Evolutionary conservation across 1,140 invertebrate genomes (phyloP), one percentile per base, ranked within the genome.

Genomic region (Drosophila dunni): DNA sequence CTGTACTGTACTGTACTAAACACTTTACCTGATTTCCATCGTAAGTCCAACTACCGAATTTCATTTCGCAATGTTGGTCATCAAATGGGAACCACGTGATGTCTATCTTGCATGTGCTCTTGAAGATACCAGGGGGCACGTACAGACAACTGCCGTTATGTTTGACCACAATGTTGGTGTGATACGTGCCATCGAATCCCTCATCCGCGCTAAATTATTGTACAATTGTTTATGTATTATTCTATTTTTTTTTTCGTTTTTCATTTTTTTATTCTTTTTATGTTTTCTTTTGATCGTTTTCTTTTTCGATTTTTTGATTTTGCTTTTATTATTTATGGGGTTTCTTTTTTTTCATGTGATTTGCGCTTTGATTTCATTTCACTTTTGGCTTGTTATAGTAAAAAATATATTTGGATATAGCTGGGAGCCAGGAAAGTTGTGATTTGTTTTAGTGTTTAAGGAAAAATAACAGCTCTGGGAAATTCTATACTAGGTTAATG

Each of bases 71-170:
- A 93, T 96, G 95, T 95, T 99, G 98, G 93, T 98, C 97, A 94
- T 99, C 98, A 95, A 99, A 99, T 92, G 98, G 98, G 94, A 99
- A 99, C 97, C 97, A 98, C 91, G 97, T 98, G 94, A 99, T 99
- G 95, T 99, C 97, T 94, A 99, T 99, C 94, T 98, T 97, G 95
- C 98, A 99, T 94, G 97, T 98, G 95, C 97, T 98, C 95, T 98
- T 98, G 95, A 99, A 99, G 94, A 99, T 99, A 94, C 97, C 91
- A 92, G 98, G 98, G 91, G 98, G 98, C 93, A 99, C 96, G 95
- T 98, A 99, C 93, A 97, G 95, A 94, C 97, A 98, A 94, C 96
- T 97, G 93, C 98, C 98, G 94, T 97, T 97, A 95, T 97, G 95
- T 94, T 95, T 95, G 93, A 99, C 97, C 93, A 99, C 97, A 94